Conservation (phyloP, 2,888 invertebrate species). For the Lithodes maja region DNA sequence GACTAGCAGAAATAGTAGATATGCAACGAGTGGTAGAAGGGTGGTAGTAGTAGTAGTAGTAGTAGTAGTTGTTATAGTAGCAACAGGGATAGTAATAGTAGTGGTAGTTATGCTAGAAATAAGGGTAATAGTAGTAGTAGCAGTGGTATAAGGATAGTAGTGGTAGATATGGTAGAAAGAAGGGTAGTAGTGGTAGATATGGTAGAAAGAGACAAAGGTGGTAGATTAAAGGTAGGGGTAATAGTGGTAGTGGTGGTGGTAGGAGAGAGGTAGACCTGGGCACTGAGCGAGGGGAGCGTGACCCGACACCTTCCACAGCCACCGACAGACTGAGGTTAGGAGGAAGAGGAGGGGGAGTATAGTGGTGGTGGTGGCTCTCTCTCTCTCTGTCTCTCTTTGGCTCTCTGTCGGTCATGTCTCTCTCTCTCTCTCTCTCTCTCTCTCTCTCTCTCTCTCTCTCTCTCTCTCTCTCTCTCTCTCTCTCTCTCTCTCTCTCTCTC, state of each 20-base stretch:
- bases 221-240: conserved; percentile 2
- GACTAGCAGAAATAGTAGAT: too few species aligned
- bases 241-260: not conserved
- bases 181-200: not conserved
- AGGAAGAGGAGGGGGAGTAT: too few species aligned
- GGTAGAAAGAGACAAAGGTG: not conserved
- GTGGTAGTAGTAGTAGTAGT: not conserved
- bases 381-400: not conserved
- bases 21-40: too few species aligned
- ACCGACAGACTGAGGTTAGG: too few species aligned
- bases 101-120: not conserved
- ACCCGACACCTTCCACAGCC: too few species aligned
- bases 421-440: not conserved
- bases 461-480: too few species aligned
- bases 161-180: not conserved
- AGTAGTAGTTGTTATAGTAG: not conserved
- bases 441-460: too few species aligned
- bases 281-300: not conserved
- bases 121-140: not conserved
- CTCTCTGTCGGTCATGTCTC: not conserved
- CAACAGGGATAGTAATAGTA: not conserved
- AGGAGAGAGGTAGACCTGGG: not conserved
- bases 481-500: not conserved
- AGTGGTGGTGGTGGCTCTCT: not conserved
- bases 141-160: not conserved